phyloP scores from a whole-genome alignment of 2,888 invertebrate species.

The Caenorhabditis sp. region DNA sequence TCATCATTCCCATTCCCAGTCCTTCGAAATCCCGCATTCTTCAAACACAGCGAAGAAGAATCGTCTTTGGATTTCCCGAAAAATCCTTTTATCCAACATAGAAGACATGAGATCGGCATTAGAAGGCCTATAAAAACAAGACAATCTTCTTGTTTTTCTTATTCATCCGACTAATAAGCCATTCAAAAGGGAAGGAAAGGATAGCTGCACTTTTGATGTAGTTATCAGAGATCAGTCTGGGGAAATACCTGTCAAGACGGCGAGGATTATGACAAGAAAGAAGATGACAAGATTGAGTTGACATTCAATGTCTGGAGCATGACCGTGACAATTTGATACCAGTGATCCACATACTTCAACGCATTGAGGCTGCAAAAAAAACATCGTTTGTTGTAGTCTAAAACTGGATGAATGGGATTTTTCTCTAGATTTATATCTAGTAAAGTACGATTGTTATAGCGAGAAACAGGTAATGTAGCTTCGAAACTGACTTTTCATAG shows the following conservation, averaged over 20 bases:
- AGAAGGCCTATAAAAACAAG: conserved; percentile 24
- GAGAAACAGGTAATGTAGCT: no score
- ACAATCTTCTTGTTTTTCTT: background rate
- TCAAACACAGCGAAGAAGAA: conserved; percentile 12
- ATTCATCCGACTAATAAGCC: background rate
- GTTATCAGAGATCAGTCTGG: background rate
- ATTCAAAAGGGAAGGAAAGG: background rate
- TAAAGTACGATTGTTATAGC: no score
- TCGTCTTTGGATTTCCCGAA: conserved; percentile 18
- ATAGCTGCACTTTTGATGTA: background rate
- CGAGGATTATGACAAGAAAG: conserved; percentile 33
- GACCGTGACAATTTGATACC: conserved; percentile 38
- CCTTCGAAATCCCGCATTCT: conserved; percentile 16
- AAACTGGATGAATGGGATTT: no score
- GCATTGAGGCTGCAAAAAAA: conserved; percentile 33
- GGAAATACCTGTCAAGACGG: conserved; percentile 34
- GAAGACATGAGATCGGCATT: conserved; percentile 32
- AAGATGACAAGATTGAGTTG: conserved; percentile 35
- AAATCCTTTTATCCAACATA: conserved; percentile 31
- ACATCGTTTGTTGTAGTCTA: no score
- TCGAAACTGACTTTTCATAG: no score
- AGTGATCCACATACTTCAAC: conserved; percentile 27
- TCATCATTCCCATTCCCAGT: conserved; percentile 31
- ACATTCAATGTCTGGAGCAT: conserved; percentile 29
- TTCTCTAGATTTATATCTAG: no score